These are phyloP conservation scores for Phaetusa simplex DNA, from an alignment of 2,113 vertebrate genomes.

Conservation along the genomic window DNA sequence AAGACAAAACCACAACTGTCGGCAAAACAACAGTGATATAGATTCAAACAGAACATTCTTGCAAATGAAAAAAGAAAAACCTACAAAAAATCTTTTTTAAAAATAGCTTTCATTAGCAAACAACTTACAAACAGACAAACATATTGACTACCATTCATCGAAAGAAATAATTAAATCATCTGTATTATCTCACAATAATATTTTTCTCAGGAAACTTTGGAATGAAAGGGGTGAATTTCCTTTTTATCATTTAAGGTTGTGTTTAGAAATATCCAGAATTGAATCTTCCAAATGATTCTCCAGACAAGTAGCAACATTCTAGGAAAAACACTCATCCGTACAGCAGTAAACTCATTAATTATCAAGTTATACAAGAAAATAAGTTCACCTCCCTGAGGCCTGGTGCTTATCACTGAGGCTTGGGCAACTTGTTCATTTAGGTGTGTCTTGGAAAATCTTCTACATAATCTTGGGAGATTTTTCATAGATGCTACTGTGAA, in stretches of 20 bases:
- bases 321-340: fast-evolving
- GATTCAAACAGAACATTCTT: neutral
- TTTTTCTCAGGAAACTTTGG: neutral
- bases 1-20: neutral
- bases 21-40: neutral
- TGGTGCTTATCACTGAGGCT: neutral
- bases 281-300: neutral
- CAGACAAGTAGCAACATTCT: neutral
- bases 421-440: neutral
- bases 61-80: neutral
- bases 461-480: neutral
- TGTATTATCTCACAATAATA: neutral
- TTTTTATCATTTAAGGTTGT: neutral
- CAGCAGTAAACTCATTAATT: neutral
- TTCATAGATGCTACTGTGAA: neutral
- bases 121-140: neutral
- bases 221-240: neutral
- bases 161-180: neutral
- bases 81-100: neutral
- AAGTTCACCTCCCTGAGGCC: neutral
- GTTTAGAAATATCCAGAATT: neutral
- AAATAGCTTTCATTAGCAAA: neutral
- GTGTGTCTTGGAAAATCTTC: neutral
- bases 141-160: neutral
- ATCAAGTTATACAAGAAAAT: neutral